A percentile compares a stretch with the other conserved stretches of the same genome.
Evolutionary conservation across 2,113 vertebrate species (phyloP).

Genomic region (Amphilophus citrinellus): DNA sequence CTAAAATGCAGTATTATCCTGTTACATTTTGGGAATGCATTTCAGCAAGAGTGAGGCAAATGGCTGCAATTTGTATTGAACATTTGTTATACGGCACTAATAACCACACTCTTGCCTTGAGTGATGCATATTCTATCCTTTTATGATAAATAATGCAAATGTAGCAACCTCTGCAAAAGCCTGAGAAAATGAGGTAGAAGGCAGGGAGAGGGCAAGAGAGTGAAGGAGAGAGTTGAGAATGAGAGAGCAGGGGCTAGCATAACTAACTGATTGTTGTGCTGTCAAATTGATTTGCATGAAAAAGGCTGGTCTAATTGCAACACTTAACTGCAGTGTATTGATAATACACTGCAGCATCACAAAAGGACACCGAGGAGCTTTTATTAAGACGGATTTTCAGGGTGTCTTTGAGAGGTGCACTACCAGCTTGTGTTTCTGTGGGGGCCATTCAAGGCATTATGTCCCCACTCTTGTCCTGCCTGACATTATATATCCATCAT

Average conservation of each 20-base stretch:
- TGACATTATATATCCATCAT: constrained; percentile 62
- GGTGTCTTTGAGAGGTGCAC: constrained; percentile 62
- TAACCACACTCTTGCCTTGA: constrained; percentile 65
- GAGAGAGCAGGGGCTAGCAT: constrained; percentile 72
- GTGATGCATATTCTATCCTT: constrained; percentile 72
- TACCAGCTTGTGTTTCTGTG: constrained; percentile 54
- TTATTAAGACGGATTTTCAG: constrained; percentile 76
- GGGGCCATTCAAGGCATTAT: constrained; percentile 36
- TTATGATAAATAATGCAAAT: constrained; percentile 85
- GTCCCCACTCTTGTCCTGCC: constrained; percentile 38
- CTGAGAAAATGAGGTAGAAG: constrained; percentile 71
- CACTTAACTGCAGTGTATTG: constrained; percentile 82
- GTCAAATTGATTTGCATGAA: constrained; percentile 85
- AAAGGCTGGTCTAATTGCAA: constrained; percentile 83
- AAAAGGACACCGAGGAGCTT: constrained; percentile 72
- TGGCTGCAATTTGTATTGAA: constrained; percentile 73
- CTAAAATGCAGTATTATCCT: constrained; percentile 39
- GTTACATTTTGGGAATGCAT: constrained; percentile 52
- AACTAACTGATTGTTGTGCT: constrained; percentile 84
- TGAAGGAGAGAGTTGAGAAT: constrained; percentile 49
- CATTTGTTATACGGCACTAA: constrained; percentile 77
- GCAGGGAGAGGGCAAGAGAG: constrained; percentile 59
- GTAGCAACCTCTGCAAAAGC: constrained; percentile 79
- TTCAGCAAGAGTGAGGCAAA: constrained; percentile 58
- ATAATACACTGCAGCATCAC: constrained; percentile 79